phyloP scores from a whole-genome alignment of 1,140 invertebrate genomes.

The Drosophila ogumai region DNA sequence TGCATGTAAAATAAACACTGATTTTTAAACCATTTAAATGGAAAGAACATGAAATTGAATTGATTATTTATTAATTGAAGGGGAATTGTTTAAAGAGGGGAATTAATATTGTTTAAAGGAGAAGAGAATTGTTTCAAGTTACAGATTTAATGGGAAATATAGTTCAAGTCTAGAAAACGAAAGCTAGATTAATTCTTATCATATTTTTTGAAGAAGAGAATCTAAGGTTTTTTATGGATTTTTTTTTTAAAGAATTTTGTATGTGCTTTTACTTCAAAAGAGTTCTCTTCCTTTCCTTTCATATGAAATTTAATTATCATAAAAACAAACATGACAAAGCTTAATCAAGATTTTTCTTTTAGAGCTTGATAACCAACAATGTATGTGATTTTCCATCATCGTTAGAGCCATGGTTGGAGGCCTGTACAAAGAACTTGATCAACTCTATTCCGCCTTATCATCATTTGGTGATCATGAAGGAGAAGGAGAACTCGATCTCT shows the following conservation, averaged over 20 bases:
- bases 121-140: neutral
- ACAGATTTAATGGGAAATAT: too few species aligned
- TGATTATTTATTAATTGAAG: neutral
- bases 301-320: neutral
- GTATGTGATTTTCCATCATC: neutral
- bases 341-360: neutral
- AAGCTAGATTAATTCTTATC: neutral
- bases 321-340: neutral
- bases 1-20: conserved; percentile 73
- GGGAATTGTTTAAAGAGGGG: too few species aligned
- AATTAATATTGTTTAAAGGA: neutral
- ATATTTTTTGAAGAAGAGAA: neutral
- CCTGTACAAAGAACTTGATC: neutral
- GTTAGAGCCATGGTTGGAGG: neutral
- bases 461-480: neutral
- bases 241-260: too few species aligned
- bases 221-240: neutral
- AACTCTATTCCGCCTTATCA: conserved; percentile 8
- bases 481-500: conserved; percentile 14
- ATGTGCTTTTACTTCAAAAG: neutral
- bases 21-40: conserved; percentile 20
- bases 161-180: neutral
- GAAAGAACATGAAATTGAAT: conserved; percentile 12
- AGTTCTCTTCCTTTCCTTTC: neutral
- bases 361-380: neutral